Evolutionary conservation across 2,113 vertebrate species (phyloP), one percentile per base, ranked within the genome.

Genomic region (Galbula dea): DNA sequence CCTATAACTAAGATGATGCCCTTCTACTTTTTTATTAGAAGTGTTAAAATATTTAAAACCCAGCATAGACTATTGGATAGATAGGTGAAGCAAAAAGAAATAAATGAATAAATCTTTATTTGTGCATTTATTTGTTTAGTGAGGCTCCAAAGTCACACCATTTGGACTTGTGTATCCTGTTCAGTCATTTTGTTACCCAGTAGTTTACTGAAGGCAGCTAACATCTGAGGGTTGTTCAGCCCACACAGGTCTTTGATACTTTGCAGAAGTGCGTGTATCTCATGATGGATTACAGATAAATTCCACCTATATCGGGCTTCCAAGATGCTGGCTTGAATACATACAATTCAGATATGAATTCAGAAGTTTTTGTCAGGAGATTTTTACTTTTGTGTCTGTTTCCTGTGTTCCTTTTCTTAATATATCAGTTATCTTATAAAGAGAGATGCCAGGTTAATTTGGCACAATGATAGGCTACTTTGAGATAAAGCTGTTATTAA

Each of bases 121-220:
- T 69, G 18, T 14, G 15, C 1, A 2, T 18, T 34, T 45, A 23
- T 2, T 0, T 30, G 7, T n/a, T 49, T 26, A 73, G 41, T 16
- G 41, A 62, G 62, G n/a, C 29, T 75, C 15, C 18, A 3, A 51
- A 85, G 41, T 34, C 41, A 8, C 39, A 77, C 20, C 30, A 34
- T 30, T 16, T 37, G n/a, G 16, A 19, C 63, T 48, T 54, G 7
- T n/a, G 34, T 43, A 52, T 54, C 27, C 48, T 66, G 9, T 71
- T 77, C 21, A 24, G 7, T 46, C 54, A 22, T 9, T 32, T 9
- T 22, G 18, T 80, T 77, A 43, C 34, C 39, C 37, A 59, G 63
- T 32, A 77, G 20, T 62, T 88, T 43, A 46, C 12, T 36, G 55
- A 51, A 69, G 62, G 20, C 41, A 88, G 23, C 9, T 41, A 92